phyloP scores from a whole-genome alignment of 2,888 invertebrate genomes.

The Tyria jacobaeae region DNA sequence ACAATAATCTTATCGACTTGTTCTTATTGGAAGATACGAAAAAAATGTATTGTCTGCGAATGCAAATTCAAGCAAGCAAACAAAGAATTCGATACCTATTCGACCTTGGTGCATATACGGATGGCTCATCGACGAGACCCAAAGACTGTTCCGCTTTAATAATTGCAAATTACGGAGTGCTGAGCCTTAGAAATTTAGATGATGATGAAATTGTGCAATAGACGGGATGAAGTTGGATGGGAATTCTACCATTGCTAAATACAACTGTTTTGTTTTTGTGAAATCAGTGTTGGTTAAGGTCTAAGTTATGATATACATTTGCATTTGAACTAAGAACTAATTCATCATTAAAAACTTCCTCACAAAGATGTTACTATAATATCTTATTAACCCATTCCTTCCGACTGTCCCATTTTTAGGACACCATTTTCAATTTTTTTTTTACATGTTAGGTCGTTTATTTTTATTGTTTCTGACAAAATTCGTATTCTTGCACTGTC shows the following conservation, averaged over 20 bases:
- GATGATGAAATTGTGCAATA: slow-evolving; percentile 43
- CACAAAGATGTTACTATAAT: too few species aligned
- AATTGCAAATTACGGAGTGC: slow-evolving; percentile 40
- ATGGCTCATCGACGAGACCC: slow-evolving; percentile 40
- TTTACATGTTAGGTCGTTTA: too few species aligned
- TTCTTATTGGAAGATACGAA: slow-evolving; percentile 23
- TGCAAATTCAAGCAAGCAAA: slow-evolving; percentile 43
- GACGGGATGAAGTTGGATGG: slow-evolving; percentile 30
- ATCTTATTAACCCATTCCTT: too few species aligned
- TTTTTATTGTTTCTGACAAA: too few species aligned
- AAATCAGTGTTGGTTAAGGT: too few species aligned
- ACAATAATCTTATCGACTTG: slow-evolving; percentile 8
- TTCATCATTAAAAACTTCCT: too few species aligned
- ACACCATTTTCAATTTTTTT: too few species aligned
- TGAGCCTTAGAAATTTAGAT: slow-evolving; percentile 39
- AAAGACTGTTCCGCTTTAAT: slow-evolving; percentile 43
- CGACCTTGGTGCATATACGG: slow-evolving; percentile 36
- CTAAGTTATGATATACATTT: too few species aligned
- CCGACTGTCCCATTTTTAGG: too few species aligned
- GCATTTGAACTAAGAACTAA: too few species aligned
- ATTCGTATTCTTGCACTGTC: too few species aligned
- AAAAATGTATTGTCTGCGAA: slow-evolving; percentile 30
- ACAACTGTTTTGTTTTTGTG: too few species aligned
- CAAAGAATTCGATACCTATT: slow-evolving; percentile 40
- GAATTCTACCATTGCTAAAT: slow-evolving; percentile 25